Evolutionary conservation across 2,888 invertebrate genomes (phyloP), one percentile per base, ranked within the genome.

Genomic region (Epinotia ramella): DNA sequence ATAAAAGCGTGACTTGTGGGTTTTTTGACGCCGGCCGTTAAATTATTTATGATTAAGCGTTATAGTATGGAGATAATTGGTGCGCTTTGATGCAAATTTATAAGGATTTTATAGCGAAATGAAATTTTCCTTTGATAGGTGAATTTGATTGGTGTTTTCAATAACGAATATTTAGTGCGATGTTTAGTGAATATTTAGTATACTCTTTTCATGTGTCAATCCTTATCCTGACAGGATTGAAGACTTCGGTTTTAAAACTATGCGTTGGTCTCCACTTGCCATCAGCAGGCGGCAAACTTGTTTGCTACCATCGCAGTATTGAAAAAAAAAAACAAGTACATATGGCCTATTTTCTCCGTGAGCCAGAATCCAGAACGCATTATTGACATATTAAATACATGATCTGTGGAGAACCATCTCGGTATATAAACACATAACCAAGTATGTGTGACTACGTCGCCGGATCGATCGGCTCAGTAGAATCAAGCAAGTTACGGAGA

Each of bases 1-100:
- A 78, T 78, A 78, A 79, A 78, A 78, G 66, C 53, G 77, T 68
- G 77, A 78, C 73, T 78, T 78, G 73, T 79, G 69, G 68, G 76
- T 60, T 78, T 77, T 75, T 77, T 76, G 79, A 79, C 77, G 72
- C 72, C 73, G 73, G 60, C 28, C 69, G 59, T 53, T 53, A 72
- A 72, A 75, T 72, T 62, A 67, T 64, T 56, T 67, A 66, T 68
- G 72, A 77, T 77, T 68, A 74, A 72, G 68, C 67, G 60, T 67
- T 67, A 2, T 49, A 28, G 70, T 65, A 28, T 57, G 46, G 56
- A 66, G 46, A 59, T 66, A 64, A 69, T 74, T 69, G 63, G 62
- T 49, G 65, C 20, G 62, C 16, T 68, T 20, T 59, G 69, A 60
- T 44, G 60, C 53, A 53, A 33, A 65, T 53, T 40, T 67, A 73